phyloP scores from a whole-genome alignment of 1,140 invertebrate species.

The Caenorhabditis inopinata region DNA sequence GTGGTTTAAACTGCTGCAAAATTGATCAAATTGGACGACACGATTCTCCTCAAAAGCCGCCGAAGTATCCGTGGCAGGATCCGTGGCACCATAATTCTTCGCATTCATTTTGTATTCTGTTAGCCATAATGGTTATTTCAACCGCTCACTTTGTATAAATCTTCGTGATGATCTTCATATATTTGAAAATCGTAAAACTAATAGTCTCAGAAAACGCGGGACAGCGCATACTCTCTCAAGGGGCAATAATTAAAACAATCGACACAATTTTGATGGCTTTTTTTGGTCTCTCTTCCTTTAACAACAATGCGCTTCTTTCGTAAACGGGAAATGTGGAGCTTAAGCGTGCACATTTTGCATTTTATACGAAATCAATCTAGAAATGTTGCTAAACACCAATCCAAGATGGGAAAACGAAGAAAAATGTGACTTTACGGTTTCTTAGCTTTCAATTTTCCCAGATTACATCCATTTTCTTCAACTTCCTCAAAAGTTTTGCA shows the following conservation, averaged over 20 bases:
- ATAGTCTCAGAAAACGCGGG: no score
- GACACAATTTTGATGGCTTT: constrained; percentile 3
- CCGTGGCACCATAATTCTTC: neutral
- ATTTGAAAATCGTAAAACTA: no score
- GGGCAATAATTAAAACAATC: constrained; percentile 29
- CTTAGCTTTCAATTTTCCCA: constrained; percentile 1
- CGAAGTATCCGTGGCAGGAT: constrained; percentile 10
- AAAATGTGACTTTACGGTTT: neutral
- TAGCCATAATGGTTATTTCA: neutral
- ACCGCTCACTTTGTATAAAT: neutral
- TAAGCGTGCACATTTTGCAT: no score
- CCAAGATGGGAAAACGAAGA: no score
- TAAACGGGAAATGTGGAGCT: no score
- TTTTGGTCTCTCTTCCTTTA: neutral
- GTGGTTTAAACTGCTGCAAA: constrained; percentile 63
- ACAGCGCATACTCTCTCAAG: neutral
- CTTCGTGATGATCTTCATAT: no score
- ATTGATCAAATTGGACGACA: constrained; percentile 22
- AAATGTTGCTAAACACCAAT: no score
- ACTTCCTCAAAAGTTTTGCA: neutral
- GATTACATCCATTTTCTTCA: neutral
- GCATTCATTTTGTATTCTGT: neutral
- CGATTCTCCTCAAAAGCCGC: neutral
- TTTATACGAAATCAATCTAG: no score
- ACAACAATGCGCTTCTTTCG: neutral